Base-by-base conservation (phyloP, 2,888 invertebrate species). In the Mimas tiliae region DNA sequence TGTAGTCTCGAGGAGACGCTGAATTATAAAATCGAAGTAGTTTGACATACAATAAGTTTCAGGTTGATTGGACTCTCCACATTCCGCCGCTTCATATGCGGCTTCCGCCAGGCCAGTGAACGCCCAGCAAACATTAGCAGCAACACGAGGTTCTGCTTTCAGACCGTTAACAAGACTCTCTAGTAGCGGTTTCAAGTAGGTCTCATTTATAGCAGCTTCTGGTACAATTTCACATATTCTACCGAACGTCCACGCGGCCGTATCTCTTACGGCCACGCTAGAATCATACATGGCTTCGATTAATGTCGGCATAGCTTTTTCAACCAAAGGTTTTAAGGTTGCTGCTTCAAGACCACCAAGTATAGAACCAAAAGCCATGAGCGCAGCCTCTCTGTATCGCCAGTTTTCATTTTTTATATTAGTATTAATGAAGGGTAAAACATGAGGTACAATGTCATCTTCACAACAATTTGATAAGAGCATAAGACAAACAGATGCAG, bases 91-190 rank as follows among this genome's bases (percentile, higher is more conserved):
- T 80, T 99, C 99, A 81, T 98, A 99, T 1, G 99, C 98, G 2
- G 99, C 99, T 87, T 99, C 99, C 0, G 99, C 98, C 62, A 99
- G 94, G 42, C 98, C 98, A 33, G 98, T 98, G 81, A 99, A 98
- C 0, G 99, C 99, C 99, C 99, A 99, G 87, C 99, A 99, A 12
- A 99, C 98, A 88, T 99, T 99, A 11, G 98, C 97, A 0, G 99
- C 99, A 0, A 99, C 99, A 38, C 99, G 94, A 6, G 99, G 98
- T 84, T 99, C 99, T 2, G 98, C 97, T 78, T 97, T 97, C 21
- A 99, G 92, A 0, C 98, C 98, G 75, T 96, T 96, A 0, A 98
- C 95, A 68, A 98, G 95, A 89, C 97, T 95, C 91, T 97, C 97
- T 16, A 98, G 85, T 12, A 98, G 87, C 0, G 97, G 96, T 83